These are phyloP conservation scores for Quadriops clusia DNA, from an alignment of 2,888 invertebrate genomes.

Conservation along the genomic window DNA sequence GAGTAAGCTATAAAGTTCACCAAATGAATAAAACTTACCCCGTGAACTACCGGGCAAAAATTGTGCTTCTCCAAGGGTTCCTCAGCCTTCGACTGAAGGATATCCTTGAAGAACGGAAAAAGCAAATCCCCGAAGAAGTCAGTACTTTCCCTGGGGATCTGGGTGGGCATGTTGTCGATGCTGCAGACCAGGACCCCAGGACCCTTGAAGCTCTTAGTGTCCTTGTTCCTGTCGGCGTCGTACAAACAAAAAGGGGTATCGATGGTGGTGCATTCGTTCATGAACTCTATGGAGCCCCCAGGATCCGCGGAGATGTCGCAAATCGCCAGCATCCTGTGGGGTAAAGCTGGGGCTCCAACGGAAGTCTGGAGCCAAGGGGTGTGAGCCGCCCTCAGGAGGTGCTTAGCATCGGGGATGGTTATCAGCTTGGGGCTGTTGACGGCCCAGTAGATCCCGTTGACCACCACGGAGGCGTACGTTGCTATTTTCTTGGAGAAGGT, in stretches of 20 bases:
- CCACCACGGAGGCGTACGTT: conserved; percentile 90
- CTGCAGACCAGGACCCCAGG: conserved; percentile 98
- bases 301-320: conserved; percentile 99
- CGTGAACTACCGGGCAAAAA: conserved; percentile 59
- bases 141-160: conserved; percentile 92
- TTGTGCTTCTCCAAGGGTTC: conserved; percentile 65
- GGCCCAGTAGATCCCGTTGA: conserved; percentile 99
- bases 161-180: conserved; percentile 99
- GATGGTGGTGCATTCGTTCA: conserved; percentile 99
- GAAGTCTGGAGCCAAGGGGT: conserved; percentile 90
- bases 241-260: conserved; percentile 99
- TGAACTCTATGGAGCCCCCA: conserved; percentile 81
- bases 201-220: conserved; percentile 91
- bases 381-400: conserved; percentile 73
- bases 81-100: conserved; percentile 73
- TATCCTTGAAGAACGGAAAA: conserved; percentile 78
- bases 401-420: conserved; percentile 96
- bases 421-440: conserved; percentile 91
- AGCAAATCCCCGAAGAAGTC: conserved; percentile 94
- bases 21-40: conserved; percentile 37
- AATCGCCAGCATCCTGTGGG: conserved; percentile 85
- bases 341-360: conserved; percentile 75
- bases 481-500: conserved; percentile 95
- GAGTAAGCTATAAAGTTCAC: not conserved
- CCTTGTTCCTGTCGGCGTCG: conserved; percentile 95